These are phyloP conservation scores for Seira ritae DNA, from an alignment of 2,888 invertebrate species.

Conservation along the genomic window DNA sequence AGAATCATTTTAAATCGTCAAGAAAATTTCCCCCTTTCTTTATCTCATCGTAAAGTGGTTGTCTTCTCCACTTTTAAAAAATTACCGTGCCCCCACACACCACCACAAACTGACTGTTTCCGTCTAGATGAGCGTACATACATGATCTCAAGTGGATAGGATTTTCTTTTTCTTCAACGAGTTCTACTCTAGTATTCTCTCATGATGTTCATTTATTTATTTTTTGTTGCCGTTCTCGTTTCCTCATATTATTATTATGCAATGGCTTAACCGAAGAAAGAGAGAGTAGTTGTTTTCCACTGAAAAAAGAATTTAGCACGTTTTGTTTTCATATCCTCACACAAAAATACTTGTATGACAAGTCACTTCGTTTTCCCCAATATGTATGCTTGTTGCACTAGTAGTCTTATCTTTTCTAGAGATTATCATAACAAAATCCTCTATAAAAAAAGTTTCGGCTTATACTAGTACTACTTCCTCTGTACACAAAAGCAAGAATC, in stretches of 20 bases:
- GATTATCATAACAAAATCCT: constrained; percentile 30
- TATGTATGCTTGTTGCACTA: constrained; percentile 28
- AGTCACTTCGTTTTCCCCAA: too few relatives aligned
- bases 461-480: neutral
- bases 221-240: too few relatives aligned
- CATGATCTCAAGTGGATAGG: too few relatives aligned
- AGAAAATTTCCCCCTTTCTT: neutral
- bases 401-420: neutral
- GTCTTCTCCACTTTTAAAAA: constrained; percentile 30
- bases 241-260: neutral
- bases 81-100: constrained; percentile 2
- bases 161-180: too few relatives aligned
- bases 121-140: too few relatives aligned
- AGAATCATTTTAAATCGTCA: constrained; percentile 48
- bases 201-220: too few relatives aligned
- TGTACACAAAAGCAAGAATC: neutral
- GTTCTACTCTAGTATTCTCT: too few relatives aligned
- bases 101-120: too few relatives aligned
- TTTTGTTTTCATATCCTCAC: constrained; percentile 1
- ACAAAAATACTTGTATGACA: too few relatives aligned
- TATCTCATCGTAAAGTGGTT: constrained; percentile 22
- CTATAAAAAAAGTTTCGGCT: constrained; percentile 19
- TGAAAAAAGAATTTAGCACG: constrained; percentile 33
- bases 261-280: neutral
- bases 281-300: neutral